Conservation (phyloP, 2,797 vertebrate genomes). For the Taenioides sp. region DNA sequence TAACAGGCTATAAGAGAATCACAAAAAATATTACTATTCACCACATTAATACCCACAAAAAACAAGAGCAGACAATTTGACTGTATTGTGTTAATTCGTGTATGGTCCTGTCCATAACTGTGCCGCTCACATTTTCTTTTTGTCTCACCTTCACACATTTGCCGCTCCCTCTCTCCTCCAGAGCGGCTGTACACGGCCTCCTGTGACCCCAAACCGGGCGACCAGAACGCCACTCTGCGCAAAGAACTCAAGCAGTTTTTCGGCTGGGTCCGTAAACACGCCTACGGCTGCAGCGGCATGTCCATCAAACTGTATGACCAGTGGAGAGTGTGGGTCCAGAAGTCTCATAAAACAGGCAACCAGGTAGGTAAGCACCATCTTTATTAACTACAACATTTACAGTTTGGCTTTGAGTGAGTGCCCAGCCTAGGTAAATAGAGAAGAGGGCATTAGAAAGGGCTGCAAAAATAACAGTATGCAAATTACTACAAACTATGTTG, state of each 20-base stretch:
- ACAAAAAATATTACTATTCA: neutral
- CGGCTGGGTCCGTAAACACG: conserved; percentile 92
- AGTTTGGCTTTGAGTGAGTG: neutral
- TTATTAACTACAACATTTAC: neutral
- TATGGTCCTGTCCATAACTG: no score
- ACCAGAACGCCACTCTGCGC: conserved; percentile 88
- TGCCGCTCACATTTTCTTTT: conserved; percentile 18
- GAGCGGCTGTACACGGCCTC: conserved; percentile 74
- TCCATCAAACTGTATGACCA: conserved; percentile 96
- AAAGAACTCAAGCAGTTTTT: conserved; percentile 95
- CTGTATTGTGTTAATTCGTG: neutral
- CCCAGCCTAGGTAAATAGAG: neutral
- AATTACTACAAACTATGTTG: neutral
- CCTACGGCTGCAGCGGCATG: conserved; percentile 88
- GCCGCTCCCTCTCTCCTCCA: conserved; percentile 37
- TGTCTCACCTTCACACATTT: neutral
- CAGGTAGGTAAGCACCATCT: conserved; percentile 85
- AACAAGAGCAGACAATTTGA: no score
- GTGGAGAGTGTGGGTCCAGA: conserved; percentile 95
- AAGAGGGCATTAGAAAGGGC: no score
- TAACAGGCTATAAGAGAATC: no score
- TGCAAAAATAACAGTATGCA: no score
- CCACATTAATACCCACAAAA: neutral
- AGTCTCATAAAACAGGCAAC: conserved; percentile 91
- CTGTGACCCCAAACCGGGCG: conserved; percentile 75